Evolutionary conservation across 2,888 invertebrate species (phyloP).

Genomic region (Flexamia atlantica): DNA sequence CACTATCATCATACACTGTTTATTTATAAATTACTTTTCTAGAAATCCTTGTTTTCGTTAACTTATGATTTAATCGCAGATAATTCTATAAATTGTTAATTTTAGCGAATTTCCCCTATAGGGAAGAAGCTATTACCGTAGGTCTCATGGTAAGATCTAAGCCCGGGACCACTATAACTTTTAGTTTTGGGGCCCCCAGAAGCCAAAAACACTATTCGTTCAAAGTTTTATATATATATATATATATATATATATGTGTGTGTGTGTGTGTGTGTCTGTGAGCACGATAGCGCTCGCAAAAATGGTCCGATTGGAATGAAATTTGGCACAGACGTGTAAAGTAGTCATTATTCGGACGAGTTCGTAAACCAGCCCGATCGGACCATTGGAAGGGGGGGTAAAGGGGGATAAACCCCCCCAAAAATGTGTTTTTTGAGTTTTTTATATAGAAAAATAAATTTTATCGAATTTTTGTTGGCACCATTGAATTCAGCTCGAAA

Average conservation of each 20-base stretch:
- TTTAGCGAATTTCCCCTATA: background rate
- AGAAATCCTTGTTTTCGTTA: no score
- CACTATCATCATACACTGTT: no score
- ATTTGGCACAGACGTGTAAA: background rate
- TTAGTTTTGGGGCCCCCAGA: background rate
- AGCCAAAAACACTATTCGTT: background rate
- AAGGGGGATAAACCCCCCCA: background rate
- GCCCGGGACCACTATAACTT: background rate
- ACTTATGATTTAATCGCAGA: no score
- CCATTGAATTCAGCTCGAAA: background rate
- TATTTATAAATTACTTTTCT: no score
- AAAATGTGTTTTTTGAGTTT: background rate
- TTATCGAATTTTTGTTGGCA: background rate
- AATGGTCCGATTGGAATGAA: background rate
- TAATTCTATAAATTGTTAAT: no score
- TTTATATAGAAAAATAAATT: background rate
- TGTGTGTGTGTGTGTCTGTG: background rate
- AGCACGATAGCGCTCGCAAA: background rate
- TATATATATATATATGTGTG: background rate
- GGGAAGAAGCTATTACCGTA: conserved; percentile 5
- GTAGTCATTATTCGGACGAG: background rate
- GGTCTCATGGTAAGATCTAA: conserved; percentile 1
- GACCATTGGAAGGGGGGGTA: background rate
- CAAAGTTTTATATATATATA: background rate
- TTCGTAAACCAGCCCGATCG: background rate